phyloP scores from a whole-genome alignment of 2,113 vertebrate genomes.

The Sterrhoptilus dennistouni region DNA sequence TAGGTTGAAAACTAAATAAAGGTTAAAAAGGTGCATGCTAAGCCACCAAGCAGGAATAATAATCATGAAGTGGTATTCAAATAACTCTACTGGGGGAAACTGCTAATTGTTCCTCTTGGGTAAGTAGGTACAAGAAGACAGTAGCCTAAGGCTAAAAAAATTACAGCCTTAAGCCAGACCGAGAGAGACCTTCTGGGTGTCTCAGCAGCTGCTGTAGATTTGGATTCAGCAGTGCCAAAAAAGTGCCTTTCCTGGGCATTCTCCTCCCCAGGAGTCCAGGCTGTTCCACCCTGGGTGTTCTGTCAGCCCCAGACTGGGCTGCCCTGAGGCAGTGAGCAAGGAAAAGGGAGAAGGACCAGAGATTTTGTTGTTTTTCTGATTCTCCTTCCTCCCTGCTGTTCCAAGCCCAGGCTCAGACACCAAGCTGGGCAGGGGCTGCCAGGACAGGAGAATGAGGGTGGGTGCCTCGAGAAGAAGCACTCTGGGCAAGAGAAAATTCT shows the following conservation, averaged over 20 bases:
- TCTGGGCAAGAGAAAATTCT: background rate
- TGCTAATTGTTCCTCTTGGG: conserved; percentile 11
- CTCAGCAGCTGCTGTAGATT: background rate
- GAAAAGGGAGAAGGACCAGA: background rate
- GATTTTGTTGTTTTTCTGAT: background rate
- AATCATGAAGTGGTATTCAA: background rate
- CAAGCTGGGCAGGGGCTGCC: accelerated
- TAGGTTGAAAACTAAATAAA: background rate
- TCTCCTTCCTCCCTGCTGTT: background rate
- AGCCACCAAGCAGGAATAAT: background rate
- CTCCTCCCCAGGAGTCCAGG: background rate
- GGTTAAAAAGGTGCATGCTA: background rate
- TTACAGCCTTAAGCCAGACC: background rate
- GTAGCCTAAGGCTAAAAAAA: background rate
- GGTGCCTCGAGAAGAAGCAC: background rate
- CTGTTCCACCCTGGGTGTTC: accelerated
- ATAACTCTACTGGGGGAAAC: background rate
- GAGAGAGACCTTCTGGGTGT: background rate
- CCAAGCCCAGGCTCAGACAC: accelerated
- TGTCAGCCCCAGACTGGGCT: background rate
- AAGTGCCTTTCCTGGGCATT: background rate
- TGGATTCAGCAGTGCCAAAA: background rate
- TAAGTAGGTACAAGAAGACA: background rate
- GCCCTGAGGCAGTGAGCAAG: background rate
- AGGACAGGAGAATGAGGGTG: background rate